These are phyloP conservation scores for Zoanthus solanderi DNA, from an alignment of 92 coral and sea anemone genomes.

Conservation along the genomic window DNA sequence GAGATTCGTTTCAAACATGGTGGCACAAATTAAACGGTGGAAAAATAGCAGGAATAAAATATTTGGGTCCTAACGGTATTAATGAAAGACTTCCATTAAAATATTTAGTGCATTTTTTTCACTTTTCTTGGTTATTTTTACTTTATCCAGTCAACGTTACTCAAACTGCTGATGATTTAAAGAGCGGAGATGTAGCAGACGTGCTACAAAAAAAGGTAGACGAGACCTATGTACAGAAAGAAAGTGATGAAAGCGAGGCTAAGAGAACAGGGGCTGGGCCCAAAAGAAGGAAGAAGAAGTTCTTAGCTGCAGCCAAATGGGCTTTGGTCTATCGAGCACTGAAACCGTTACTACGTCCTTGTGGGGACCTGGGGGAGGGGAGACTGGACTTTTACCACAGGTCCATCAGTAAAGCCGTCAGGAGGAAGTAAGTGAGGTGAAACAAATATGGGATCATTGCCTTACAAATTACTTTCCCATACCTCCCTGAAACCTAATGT, in stretches of 20 bases:
- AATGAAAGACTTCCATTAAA: too few relatives aligned
- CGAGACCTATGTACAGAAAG: conserved; percentile 86
- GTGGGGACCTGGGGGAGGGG: conserved; percentile 99
- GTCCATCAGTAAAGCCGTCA: conserved; percentile 97
- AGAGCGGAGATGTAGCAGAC: conserved; percentile 73
- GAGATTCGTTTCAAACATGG: too few relatives aligned
- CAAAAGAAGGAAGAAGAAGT: conserved; percentile 66
- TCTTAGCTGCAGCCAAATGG: conserved; percentile 97
- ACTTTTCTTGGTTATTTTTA: neutral
- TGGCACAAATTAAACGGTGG: too few relatives aligned
- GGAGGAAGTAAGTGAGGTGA: conserved; percentile 79
- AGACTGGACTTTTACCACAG: conserved; percentile 97
- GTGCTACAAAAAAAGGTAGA: conserved; percentile 94
- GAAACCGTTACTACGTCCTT: conserved; percentile 97
- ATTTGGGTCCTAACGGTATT: too few relatives aligned
- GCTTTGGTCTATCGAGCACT: conserved; percentile 98
- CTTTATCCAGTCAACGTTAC: conserved; percentile 33
- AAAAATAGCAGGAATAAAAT: too few relatives aligned
- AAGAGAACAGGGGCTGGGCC: conserved; percentile 15
- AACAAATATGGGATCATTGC: neutral
- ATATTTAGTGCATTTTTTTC: too few relatives aligned
- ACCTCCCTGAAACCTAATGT: neutral
- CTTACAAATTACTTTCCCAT: neutral
- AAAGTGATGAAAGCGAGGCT: conserved; percentile 35
- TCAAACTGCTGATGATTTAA: neutral